Evolutionary conservation across 2,113 vertebrate genomes (phyloP).

Genomic region (Pimephales promelas): DNA sequence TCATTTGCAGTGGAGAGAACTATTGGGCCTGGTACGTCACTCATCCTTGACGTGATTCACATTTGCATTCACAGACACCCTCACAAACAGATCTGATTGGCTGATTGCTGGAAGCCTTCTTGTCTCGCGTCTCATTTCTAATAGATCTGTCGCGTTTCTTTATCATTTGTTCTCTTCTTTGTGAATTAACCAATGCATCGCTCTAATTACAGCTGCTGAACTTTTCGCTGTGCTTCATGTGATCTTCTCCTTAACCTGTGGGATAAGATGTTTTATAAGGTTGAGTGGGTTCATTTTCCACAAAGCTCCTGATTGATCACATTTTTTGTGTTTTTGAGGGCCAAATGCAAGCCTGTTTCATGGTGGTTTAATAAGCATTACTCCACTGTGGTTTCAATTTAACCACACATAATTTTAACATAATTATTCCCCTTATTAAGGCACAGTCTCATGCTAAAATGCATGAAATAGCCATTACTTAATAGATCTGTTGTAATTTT

Average conservation of each 20-base stretch:
- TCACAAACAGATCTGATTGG: slow-evolving; percentile 38
- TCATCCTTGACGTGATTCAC: slow-evolving; percentile 44
- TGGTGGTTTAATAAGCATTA: neutral
- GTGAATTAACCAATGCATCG: slow-evolving; percentile 50
- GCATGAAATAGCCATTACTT: neutral
- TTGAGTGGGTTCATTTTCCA: neutral
- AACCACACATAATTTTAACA: neutral
- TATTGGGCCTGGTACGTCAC: slow-evolving; percentile 97
- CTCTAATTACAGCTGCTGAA: slow-evolving; percentile 43
- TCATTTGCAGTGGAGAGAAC: slow-evolving; percentile 91
- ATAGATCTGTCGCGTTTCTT: slow-evolving; percentile 42
- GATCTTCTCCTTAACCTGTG: slow-evolving; percentile 19
- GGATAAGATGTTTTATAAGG: neutral
- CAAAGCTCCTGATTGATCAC: neutral
- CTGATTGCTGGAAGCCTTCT: slow-evolving; percentile 32
- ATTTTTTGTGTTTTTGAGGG: neutral
- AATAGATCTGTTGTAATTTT: neutral
- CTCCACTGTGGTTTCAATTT: slow-evolving; percentile 8
- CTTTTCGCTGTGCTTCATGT: neutral
- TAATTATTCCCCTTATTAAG: neutral
- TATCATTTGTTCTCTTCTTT: slow-evolving; percentile 43
- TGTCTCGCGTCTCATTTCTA: slow-evolving; percentile 47
- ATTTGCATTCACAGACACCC: slow-evolving; percentile 42
- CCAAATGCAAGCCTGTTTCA: neutral
- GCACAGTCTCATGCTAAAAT: neutral